phyloP scores from a whole-genome alignment of 2,888 invertebrate species.

The Eupithecia dodoneata region DNA sequence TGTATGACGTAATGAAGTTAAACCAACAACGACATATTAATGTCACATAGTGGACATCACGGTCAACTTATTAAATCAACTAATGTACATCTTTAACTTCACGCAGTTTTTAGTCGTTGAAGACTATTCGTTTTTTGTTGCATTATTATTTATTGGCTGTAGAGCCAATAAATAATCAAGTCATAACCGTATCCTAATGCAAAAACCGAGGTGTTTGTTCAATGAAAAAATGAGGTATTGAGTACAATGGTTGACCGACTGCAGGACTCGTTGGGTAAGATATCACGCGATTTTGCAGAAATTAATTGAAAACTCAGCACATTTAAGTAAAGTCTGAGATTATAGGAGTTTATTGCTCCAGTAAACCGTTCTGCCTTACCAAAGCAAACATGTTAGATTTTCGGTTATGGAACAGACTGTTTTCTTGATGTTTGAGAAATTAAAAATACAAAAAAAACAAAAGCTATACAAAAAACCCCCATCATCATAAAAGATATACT shows the following conservation, averaged over 20 bases:
- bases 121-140: background rate
- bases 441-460: background rate
- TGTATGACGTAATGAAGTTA: conserved; percentile 34
- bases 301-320: background rate
- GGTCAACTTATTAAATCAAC: conserved; percentile 4
- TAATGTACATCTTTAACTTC: background rate
- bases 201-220: conserved; percentile 21
- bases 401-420: background rate
- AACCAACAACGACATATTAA: conserved; percentile 24
- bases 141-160: conserved; percentile 22
- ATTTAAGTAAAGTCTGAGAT: background rate
- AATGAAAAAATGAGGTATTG: conserved; percentile 67
- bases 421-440: background rate
- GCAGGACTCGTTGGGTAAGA: conserved; percentile 61
- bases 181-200: conserved; percentile 45
- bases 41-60: conserved; percentile 24
- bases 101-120: background rate
- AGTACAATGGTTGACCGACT: conserved; percentile 56
- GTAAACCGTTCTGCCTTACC: background rate
- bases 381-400: background rate
- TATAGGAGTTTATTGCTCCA: background rate
- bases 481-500: too few species aligned
- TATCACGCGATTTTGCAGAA: conserved; percentile 34
- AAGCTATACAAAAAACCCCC: too few species aligned
- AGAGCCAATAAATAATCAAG: too few species aligned